Conservation (phyloP, 2,113 vertebrate genomes). For the Merops nubicus region DNA sequence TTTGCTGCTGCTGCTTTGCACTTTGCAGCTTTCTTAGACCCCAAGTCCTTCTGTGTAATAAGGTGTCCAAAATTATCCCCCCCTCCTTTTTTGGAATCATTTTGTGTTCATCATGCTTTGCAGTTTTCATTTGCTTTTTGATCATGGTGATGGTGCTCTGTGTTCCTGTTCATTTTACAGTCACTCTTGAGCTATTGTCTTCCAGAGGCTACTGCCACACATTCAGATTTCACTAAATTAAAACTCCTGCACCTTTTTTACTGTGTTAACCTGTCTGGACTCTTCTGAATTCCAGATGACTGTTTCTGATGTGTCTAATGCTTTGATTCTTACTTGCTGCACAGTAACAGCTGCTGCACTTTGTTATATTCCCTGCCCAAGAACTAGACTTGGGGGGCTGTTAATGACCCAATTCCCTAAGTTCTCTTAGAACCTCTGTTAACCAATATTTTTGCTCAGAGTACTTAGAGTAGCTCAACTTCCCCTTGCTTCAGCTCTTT, state of each 20-base stretch:
- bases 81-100: background rate
- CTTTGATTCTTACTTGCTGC: background rate
- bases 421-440: background rate
- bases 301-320: background rate
- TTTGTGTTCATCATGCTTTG: background rate
- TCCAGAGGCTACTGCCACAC: background rate
- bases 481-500: background rate
- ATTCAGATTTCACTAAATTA: background rate
- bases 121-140: background rate
- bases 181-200: background rate
- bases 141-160: background rate
- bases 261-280: background rate
- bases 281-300: background rate
- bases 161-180: background rate
- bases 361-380: background rate
- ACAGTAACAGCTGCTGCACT: background rate
- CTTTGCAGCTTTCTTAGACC: slow-evolving; percentile 3
- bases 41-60: background rate
- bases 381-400: background rate
- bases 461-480: background rate
- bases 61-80: background rate
- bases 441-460: background rate
- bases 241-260: background rate
- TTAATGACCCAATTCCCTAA: background rate
- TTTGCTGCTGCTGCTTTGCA: slow-evolving; percentile 1